Conservation (phyloP, 1,140 invertebrate species). For the Drosophila melanogaster region Release_6_plus_ISO1_MT NT_033777.3:23527501-23528000, state of each 20-base stretch:
- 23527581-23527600: neutral
- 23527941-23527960: conserved; percentile 66
- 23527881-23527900: conserved; percentile 27
- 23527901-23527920: conserved; percentile 30
- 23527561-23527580: too few relatives aligned
- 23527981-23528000: conserved; percentile 17
- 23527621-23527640: too few relatives aligned
- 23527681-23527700: neutral
- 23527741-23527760: conserved; percentile 28
- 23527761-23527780: conserved; percentile 40
- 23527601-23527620: too few relatives aligned
- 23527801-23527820: conserved; percentile 35
- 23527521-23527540: neutral
- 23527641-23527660: too few relatives aligned
- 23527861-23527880: conserved; percentile 33
- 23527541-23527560: too few relatives aligned
- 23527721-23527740: conserved; percentile 45
- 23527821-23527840: conserved; percentile 59
- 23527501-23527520: neutral
- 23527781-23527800: conserved; percentile 23
- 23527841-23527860: conserved; percentile 39
- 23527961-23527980: conserved; percentile 39
- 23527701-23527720: conserved; percentile 42
- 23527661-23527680: conserved; percentile 18
- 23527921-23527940: conserved; percentile 73